Evolutionary conservation across 35 echinoderm and acorn worm species (phyloP).

Genomic region (Strongylocentrotus purpuratus): DNA sequence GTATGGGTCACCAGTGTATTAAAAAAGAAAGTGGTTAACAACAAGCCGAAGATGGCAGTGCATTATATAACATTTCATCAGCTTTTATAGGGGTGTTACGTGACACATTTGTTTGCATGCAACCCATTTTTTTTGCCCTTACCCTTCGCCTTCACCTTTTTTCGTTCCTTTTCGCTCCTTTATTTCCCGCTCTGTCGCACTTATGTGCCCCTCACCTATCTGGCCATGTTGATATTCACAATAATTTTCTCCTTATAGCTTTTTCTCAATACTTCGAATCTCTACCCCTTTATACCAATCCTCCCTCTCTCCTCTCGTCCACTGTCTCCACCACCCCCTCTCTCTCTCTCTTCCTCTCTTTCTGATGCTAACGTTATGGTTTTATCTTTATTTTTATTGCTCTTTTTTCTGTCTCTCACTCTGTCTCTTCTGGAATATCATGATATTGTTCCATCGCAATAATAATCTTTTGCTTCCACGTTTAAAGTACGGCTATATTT

Average conservation of each 20-base stretch:
- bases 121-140: not conserved
- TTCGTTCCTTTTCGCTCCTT: too few relatives aligned
- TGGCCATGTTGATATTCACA: too few relatives aligned
- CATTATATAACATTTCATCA: not conserved
- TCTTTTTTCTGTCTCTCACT: not conserved
- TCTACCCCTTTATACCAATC: not conserved
- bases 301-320: not conserved
- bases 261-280: not conserved
- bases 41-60: not conserved
- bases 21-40: not conserved
- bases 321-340: not conserved
- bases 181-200: too few relatives aligned
- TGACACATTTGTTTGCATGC: not conserved
- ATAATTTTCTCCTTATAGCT: too few relatives aligned
- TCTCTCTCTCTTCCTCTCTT: not conserved
- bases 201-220: too few relatives aligned
- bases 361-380: too few relatives aligned
- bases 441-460: not conserved
- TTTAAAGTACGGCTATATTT: too few relatives aligned
- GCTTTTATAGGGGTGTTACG: not conserved
- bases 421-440: not conserved
- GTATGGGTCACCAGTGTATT: not conserved
- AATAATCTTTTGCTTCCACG: not conserved
- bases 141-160: too few relatives aligned
- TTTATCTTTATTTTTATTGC: too few relatives aligned